Evolutionary conservation across 2,888 invertebrate genomes (phyloP), one percentile per base, ranked within the genome.

Genomic region (Euplexia lucipara): DNA sequence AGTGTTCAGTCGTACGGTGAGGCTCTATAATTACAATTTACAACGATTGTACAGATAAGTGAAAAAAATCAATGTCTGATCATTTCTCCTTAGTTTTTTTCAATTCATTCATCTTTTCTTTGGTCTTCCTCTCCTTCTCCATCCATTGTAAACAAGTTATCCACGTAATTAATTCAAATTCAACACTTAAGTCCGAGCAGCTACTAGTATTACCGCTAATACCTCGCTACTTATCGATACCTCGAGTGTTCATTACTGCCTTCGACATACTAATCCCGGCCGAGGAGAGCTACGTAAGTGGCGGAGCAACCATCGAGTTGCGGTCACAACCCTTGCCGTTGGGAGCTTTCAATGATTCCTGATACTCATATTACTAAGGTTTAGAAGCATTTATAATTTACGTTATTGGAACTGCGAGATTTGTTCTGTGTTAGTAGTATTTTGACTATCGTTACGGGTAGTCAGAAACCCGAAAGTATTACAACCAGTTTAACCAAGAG

Each of bases 261-360:
- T 70, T 56, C 39, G 30, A 44, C 44, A 48, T 26, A 22, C 30
- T 47, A 34, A 30, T 20, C 45, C 59, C 35, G 14, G 18, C 41
- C 47, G 26, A 14, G 22, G 30, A 54, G 64, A 16, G 52, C 12
- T 52, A 9, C 20, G 10, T 22, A 48, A 71, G 60, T 51, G 63
- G 47, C 45, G 9, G 10, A 32, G 30, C 12, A 62, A 59, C 69
- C 78, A 51, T 48, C n/a, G 56, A 75, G 75, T 66, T 77, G 79
- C 61, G 79, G 79, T 78, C 58, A 48, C 45, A 60, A 63, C 68
- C 64, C 45, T 75, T 9, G 49, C 63, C 68, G 30, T 52, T 22
- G 26, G 62, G 53, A 32, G 48, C 67, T 59, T 52, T 62, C 54
- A 48, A 66, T 66, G 20, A 35, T 22, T 54, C 30, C 42, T n/a